These are phyloP conservation scores for Amphiduros pacificus DNA, from an alignment of 2,888 invertebrate genomes.

Conservation along the genomic window DNA sequence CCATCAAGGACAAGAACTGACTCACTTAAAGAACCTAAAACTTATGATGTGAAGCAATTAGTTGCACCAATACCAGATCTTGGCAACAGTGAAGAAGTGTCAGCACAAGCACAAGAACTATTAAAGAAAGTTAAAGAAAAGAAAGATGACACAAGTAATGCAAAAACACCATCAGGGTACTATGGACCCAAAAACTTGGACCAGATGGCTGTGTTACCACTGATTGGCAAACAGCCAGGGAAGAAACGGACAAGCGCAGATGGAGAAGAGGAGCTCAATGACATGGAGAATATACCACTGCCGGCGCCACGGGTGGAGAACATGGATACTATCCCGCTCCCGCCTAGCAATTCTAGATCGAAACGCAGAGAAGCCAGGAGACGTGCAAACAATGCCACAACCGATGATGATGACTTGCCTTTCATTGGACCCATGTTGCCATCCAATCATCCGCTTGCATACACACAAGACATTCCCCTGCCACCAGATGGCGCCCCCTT, in stretches of 20 bases:
- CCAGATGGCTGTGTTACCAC: constrained; percentile 13
- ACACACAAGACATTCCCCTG: constrained; percentile 24
- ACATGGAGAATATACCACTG: constrained; percentile 3
- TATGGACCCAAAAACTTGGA: constrained; percentile 1
- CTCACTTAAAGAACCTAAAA: background rate
- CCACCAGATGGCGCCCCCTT: constrained; percentile 5
- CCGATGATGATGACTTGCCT: background rate
- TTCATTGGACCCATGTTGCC: constrained; percentile 31
- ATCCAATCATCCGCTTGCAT: constrained; percentile 19
- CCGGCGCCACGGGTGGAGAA: background rate
- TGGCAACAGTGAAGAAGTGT: too few species aligned
- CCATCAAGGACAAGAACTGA: background rate
- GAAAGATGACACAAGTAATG: background rate
- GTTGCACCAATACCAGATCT: too few species aligned
- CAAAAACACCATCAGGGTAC: background rate
- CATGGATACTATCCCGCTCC: constrained; percentile 23
- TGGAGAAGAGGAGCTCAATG: constrained; percentile 10
- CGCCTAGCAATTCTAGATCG: constrained; percentile 8
- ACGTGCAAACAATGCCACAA: background rate
- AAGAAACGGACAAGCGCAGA: background rate
- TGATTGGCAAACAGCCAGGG: constrained; percentile 2
- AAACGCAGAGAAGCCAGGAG: background rate
- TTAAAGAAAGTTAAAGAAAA: background rate
- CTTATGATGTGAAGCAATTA: background rate
- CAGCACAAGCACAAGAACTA: too few species aligned